Percentiles rank a stretch among this genome's conserved stretches.
Evolutionary conservation across 2,113 vertebrate species (phyloP).

Genomic region (Muntiacus muntjak): DNA sequence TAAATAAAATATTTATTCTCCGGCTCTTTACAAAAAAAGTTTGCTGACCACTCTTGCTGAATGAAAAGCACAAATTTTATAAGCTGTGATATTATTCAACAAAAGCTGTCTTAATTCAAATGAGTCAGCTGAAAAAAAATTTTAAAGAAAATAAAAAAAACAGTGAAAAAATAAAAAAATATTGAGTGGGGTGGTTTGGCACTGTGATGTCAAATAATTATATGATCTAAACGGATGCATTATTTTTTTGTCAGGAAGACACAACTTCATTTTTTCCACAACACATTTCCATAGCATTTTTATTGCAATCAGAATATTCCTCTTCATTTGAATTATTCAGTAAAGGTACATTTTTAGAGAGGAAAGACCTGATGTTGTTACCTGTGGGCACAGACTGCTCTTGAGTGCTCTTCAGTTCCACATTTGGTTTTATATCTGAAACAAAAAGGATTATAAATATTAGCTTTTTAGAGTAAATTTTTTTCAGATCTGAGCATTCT

Average conservation of each 20-base stretch:
- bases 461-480: neutral
- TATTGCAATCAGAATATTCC: neutral
- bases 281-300: neutral
- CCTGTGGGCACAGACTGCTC: constrained; percentile 78
- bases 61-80: neutral
- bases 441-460: constrained; percentile 52
- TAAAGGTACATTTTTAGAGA: neutral
- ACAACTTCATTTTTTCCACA: neutral
- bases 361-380: constrained; percentile 22
- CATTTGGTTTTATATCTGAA: constrained; percentile 76
- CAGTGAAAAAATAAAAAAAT: neutral
- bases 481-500: neutral
- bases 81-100: neutral
- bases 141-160: neutral
- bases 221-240: neutral
- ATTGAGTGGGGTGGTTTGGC: neutral
- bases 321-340: neutral
- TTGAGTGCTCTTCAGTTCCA: constrained; percentile 79
- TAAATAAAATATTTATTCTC: neutral
- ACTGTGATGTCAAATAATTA: neutral
- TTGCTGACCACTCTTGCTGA: neutral
- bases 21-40: neutral
- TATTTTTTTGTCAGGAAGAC: neutral
- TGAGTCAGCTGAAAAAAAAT: neutral
- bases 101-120: constrained; percentile 31